Evolutionary conservation across 2,113 vertebrate genomes (phyloP), one percentile per base, ranked within the genome.

Genomic region (Pseudolaguvia tuberculata): DNA sequence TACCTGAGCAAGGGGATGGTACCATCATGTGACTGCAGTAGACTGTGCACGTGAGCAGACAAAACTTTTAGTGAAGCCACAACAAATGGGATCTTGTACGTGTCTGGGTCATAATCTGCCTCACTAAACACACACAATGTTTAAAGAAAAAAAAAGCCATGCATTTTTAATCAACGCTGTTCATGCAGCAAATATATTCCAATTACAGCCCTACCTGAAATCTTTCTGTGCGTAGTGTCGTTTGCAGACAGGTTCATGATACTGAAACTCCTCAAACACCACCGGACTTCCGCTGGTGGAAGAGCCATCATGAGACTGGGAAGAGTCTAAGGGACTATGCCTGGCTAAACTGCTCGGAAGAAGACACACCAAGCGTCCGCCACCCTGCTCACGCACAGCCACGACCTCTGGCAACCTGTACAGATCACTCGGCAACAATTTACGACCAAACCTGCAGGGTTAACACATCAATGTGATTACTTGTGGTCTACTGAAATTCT

Each of bases 191-290:
- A 15, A 29, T 13, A 51, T 5, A n/a, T 13, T 35, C 23, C 23
- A n/a, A n/a, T 45, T 47, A 23, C 6, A 5, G 11, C 31, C 20
- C 15, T 84, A 98, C 97, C 94, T 96, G 88, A 96, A 96, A 79
- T 92, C 85, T 73, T 89, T 92, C 83, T 92, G 86, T 56, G 87
- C 73, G 83, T 91, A 94, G 85, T 99, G 97, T 59, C 89, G 93
- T 83, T 90, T 93, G 86, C 96, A 98, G 78, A 99, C 85, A 5
- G 96, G 95, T 61, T 98, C 94, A 0, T 99, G 96, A 83, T 98
- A 98, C 67, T 98, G 96, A 55, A 99, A 76, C 83, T 98, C 96
- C 83, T 99, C 97, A 82, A 98, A 98, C 70, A 98, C 92, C 70
- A 98, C 93, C 0, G 96, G 96, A 59, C 96, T 99, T 65, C 94